phyloP scores from a whole-genome alignment of 64 coral and sea anemone species.

The Astreopora myriophthalma region DNA sequence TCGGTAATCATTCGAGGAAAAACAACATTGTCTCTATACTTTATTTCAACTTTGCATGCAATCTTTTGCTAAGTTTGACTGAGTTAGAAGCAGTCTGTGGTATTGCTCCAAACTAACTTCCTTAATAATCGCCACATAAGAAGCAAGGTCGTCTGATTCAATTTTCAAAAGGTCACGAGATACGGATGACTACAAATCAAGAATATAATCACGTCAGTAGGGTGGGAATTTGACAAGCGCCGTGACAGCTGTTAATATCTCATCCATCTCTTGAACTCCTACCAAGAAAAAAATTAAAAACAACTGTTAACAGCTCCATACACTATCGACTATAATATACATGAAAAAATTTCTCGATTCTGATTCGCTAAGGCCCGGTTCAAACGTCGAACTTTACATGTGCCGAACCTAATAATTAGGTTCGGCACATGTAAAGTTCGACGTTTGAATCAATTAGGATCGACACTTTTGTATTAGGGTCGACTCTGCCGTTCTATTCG shows the following conservation, averaged over 20 bases:
- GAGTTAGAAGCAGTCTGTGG: too few relatives aligned
- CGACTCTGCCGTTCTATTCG: too few relatives aligned
- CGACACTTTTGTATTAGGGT: too few relatives aligned
- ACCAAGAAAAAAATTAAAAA: slow-evolving; percentile 1
- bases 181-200: neutral
- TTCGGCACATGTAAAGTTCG: too few relatives aligned
- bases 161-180: too few relatives aligned
- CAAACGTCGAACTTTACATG: slow-evolving; percentile 64
- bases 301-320: neutral
- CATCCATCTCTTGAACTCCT: slow-evolving; percentile 97
- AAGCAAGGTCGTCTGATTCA: neutral
- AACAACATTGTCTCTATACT: too few relatives aligned
- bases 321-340: neutral
- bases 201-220: slow-evolving; percentile 41
- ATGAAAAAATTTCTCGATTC: neutral
- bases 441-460: too few relatives aligned
- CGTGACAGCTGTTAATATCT: slow-evolving; percentile 88
- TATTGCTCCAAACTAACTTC: too few relatives aligned
- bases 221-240: slow-evolving; percentile 88
- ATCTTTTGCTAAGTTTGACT: too few relatives aligned
- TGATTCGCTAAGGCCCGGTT: slow-evolving; percentile 4
- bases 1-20: too few relatives aligned
- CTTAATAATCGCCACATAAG: too few relatives aligned
- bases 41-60: too few relatives aligned
- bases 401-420: slow-evolving; percentile 67